Percentiles rank a stretch among this genome's conserved stretches.
These are phyloP conservation scores for Drosophila albomicans DNA, from an alignment of 1,140 invertebrate genomes.

Conservation along the genomic window DNA sequence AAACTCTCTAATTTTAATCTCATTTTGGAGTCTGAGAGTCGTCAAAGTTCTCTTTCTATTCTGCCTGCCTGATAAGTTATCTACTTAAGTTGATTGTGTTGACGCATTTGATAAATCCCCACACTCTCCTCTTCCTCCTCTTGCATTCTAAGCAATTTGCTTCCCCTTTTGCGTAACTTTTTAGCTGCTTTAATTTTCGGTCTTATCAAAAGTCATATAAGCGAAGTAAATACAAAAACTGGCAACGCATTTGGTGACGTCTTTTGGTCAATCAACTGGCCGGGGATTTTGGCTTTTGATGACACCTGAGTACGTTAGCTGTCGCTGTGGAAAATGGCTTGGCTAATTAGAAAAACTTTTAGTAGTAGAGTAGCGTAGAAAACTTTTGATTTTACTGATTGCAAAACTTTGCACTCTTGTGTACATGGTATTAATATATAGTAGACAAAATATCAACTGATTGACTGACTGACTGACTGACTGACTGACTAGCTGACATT, in stretches of 20 bases:
- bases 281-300: slow-evolving; percentile 24
- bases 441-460: slow-evolving; percentile 4
- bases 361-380: slow-evolving; percentile 38
- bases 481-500: slow-evolving; percentile 54
- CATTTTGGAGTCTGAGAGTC: slow-evolving; percentile 15
- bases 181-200: slow-evolving; percentile 42
- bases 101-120: slow-evolving; percentile 24
- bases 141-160: not conserved
- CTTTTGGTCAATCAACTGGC: slow-evolving; percentile 42
- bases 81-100: slow-evolving; percentile 32
- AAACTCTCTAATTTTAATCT: slow-evolving; percentile 13
- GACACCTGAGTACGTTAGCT: slow-evolving; percentile 25
- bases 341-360: slow-evolving; percentile 77
- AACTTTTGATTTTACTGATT: slow-evolving; percentile 80
- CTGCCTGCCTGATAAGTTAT: slow-evolving; percentile 31
- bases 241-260: slow-evolving; percentile 32
- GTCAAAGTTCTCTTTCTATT: slow-evolving; percentile 8
- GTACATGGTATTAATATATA: slow-evolving; percentile 15
- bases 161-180: slow-evolving; percentile 23
- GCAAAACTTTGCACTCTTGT: slow-evolving; percentile 71
- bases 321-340: slow-evolving; percentile 15
- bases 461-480: slow-evolving; percentile 45
- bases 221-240: slow-evolving; percentile 42
- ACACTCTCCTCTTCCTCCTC: not conserved
- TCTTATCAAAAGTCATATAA: slow-evolving; percentile 53